Base-by-base conservation (phyloP, 2,888 invertebrate species). In the Andrena camellia region DNA sequence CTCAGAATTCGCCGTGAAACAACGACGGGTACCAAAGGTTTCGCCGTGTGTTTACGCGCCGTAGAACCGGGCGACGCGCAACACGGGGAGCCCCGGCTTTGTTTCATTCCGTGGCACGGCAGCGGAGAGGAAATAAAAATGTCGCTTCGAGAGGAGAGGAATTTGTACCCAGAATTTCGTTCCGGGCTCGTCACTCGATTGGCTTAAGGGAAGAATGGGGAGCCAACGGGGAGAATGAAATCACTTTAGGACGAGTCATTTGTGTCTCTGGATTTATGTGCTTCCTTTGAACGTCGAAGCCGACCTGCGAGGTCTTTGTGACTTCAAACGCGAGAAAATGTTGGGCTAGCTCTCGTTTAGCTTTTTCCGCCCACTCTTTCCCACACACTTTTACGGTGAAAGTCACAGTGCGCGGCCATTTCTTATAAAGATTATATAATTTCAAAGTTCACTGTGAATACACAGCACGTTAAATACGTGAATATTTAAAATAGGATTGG, bases 1-100 rank as follows among this genome's bases (percentile, higher is more conserved):
- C 89, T 82, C 78, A 57, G 83, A 85, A 88, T 78, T 86, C 85
- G 73, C 69, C 66, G 60, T 26, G 69, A 68, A 78, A 83, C 78
- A 78, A 33, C 73, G 62, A 23, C 69, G 62, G 54, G 54, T 10
- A 8, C 13, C 63, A 74, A 83, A 57, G 74, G 62, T 75, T 26
- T 63, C 54, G 66, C 57, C 62, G 64, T 70, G 13, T 83, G 83
- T 85, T 80, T 83, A 85, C 83, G 66, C 54, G 64, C 20, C 60
- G 26, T 63, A 20, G 74, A 78, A 84, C 64, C 68, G 57, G 59
- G 64, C 64, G 60, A 29, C 31, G 23, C 23, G 57, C 42, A 42
- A 42, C 42, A 17, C 4, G 4, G 17, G 13, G 57, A 66, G 26
- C 42, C n/a, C 52, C 13, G 74, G 54, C 66, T 87, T 87, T 75